Evolutionary conservation across 2,797 vertebrate species (phyloP).

Genomic region (Aldrovandia affinis): DNA sequence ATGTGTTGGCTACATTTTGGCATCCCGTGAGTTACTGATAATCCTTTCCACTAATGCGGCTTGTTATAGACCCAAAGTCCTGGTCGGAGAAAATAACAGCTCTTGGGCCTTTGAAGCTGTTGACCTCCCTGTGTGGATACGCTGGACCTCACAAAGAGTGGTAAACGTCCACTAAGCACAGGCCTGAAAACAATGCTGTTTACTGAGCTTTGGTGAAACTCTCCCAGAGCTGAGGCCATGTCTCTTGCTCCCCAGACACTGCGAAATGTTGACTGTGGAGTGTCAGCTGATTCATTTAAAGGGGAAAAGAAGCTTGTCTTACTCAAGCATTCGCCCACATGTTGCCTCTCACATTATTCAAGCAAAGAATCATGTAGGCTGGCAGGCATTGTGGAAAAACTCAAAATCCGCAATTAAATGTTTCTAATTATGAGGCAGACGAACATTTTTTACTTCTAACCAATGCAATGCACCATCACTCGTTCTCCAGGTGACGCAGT

Average conservation of each 20-base stretch:
- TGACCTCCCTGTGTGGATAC: not conserved
- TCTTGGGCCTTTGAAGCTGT: not conserved
- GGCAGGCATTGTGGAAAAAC: not conserved
- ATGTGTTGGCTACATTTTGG: slow-evolving; percentile 12
- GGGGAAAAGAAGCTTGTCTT: slow-evolving; percentile 12
- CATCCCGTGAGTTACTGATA: not conserved
- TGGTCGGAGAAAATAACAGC: not conserved
- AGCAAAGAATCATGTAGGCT: not conserved
- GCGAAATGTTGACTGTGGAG: slow-evolving; percentile 12
- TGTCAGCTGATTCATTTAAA: not conserved
- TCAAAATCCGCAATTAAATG: not conserved
- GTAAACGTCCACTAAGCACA: slow-evolving; percentile 14
- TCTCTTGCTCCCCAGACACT: not conserved
- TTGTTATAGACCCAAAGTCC: not conserved
- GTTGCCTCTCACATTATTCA: not conserved
- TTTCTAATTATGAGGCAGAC: not conserved
- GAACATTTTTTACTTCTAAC: not conserved
- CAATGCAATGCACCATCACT: not conserved
- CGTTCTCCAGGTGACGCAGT: not conserved
- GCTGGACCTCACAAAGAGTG: slow-evolving; percentile 1
- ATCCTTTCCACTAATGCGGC: not conserved
- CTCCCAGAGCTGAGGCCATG: slow-evolving; percentile 18
- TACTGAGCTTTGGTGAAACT: not conserved
- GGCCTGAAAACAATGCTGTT: slow-evolving; percentile 20
- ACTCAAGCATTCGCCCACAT: slow-evolving; percentile 37